phyloP scores from a whole-genome alignment of 2,797 vertebrate genomes.

The Micrastur ruficollis region DNA sequence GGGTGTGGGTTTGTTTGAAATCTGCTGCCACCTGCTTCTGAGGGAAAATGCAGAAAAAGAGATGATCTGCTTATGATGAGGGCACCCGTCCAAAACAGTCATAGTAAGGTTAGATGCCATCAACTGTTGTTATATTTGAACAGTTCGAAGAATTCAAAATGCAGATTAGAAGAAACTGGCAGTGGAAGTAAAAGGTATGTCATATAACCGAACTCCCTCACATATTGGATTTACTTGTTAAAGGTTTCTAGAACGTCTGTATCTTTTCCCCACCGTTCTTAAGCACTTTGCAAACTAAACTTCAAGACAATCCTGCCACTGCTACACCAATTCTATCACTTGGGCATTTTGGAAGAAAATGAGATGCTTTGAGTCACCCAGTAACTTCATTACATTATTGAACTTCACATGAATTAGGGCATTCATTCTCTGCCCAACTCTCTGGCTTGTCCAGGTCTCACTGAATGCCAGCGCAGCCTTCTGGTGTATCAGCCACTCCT shows the following conservation, averaged over 20 bases:
- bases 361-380: neutral
- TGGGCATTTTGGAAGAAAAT: neutral
- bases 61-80: neutral
- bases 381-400: too few relatives aligned
- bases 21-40: neutral
- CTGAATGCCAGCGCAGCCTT: too few relatives aligned
- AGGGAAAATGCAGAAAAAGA: neutral
- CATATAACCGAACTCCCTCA: rapidly evolving
- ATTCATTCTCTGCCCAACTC: too few relatives aligned
- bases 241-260: neutral
- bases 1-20: neutral
- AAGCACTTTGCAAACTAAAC: neutral
- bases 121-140: neutral
- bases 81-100: neutral
- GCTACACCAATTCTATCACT: neutral
- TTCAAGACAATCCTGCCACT: neutral
- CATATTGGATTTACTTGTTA: neutral
- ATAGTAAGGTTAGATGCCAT: neutral
- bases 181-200: neutral
- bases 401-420: too few relatives aligned
- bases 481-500: too few relatives aligned
- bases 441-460: too few relatives aligned
- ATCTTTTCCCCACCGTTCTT: neutral
- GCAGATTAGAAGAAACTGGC: neutral
- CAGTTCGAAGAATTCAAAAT: neutral